These are phyloP conservation scores for Timema podura DNA, from an alignment of 2,888 invertebrate genomes.

Conservation along the genomic window DNA sequence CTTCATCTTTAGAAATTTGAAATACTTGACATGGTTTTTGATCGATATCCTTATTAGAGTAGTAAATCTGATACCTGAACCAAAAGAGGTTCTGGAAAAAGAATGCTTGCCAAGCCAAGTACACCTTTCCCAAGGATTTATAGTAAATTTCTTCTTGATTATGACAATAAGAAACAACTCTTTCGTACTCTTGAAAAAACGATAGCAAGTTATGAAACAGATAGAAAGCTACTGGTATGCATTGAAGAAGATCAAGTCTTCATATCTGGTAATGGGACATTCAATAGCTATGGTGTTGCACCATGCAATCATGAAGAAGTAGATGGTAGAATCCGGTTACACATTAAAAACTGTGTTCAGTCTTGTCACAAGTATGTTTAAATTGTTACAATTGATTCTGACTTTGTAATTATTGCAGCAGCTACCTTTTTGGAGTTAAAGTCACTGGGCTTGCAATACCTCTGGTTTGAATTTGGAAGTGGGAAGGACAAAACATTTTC, in stretches of 20 bases:
- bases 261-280: neutral
- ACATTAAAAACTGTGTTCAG: neutral
- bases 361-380: neutral
- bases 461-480: conserved; percentile 1
- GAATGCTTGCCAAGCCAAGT: conserved; percentile 3
- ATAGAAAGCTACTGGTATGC: neutral
- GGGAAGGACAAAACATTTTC: conserved; percentile 3
- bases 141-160: conserved; percentile 9
- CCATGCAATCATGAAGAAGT: conserved; percentile 4
- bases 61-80: conserved; percentile 6
- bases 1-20: neutral
- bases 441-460: conserved; percentile 11
- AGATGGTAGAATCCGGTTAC: neutral
- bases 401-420: conserved; percentile 7
- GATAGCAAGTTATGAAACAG: neutral
- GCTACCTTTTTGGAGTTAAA: conserved; percentile 3
- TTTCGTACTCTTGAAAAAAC: too few relatives aligned
- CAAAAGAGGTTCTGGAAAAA: conserved; percentile 8
- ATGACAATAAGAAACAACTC: neutral
- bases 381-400: conserved; percentile 8
- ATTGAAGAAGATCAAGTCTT: conserved; percentile 11
- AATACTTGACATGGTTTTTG: conserved; percentile 10
- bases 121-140: conserved; percentile 2
- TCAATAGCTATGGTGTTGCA: neutral
- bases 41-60: neutral